Evolutionary conservation across 2,888 invertebrate species (phyloP), one percentile per base, ranked within the genome.

Genomic region (Leucophenga montana): DNA sequence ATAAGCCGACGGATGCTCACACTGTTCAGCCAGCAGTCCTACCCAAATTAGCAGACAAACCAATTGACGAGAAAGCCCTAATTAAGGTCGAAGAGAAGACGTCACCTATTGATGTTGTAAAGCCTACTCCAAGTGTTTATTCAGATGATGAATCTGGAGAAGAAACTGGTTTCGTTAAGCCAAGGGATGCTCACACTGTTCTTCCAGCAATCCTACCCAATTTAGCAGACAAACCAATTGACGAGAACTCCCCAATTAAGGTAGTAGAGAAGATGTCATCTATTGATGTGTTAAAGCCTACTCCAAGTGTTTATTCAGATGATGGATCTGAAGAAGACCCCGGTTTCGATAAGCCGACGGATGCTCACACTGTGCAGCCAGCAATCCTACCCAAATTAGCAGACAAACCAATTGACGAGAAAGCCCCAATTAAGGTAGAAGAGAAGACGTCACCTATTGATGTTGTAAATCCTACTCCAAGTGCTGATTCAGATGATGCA

Each of bases 291-390:
- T 4, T 27, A 27, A 27, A 27, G 31, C n/a, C 31, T 2, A 57
- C 31, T 57, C 31, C 16, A 5, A n/a, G 16, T 18, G 61, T 39
- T 44, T 61, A 61, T 44, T 61, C 61, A 16, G 39, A 61, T 39
- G 61, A 61, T 18, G 61, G 39, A 18, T 18, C 39, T 39, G 61
- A 31, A 8, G 31, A 57, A 27, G 57, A 57, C 8, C 11, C 14
- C 27, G 57, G 31, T 57, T 31, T 57, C n/a, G 31, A 57, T 31
- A 27, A 57, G 31, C 57, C 31, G 1, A 31, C 11, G 14, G 57
- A 31, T n/a, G 13, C 14, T 31, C 14, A 13, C 1, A 57, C 14
- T 31, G 14, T 13, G 27, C 14, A n/a, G 13, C 14, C 31, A n/a
- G 3, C 16, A 20, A 14, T n/a, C 31, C 0, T 31, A n/a, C 13